Conservation (phyloP, 2,888 invertebrate species). For the Camponotus fellah region DNA sequence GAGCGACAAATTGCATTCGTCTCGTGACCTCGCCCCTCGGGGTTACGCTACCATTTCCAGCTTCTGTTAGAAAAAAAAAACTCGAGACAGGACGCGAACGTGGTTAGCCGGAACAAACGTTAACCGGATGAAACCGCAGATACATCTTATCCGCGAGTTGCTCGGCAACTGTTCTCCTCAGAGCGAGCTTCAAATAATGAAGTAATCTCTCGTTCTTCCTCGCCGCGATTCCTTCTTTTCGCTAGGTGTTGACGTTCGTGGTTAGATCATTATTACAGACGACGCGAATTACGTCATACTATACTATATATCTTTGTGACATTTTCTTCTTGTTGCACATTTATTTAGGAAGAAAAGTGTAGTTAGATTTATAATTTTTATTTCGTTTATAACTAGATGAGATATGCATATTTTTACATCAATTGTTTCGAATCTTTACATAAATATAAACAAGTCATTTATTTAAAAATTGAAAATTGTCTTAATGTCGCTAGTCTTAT, state of each 20-base stretch:
- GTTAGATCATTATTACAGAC: neutral
- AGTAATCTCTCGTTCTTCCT: conserved; percentile 32
- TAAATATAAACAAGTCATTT: neutral
- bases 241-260: neutral
- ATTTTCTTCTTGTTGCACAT: neutral
- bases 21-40: conserved; percentile 30
- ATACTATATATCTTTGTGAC: neutral
- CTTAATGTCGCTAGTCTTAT: no score
- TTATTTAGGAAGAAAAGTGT: neutral
- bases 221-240: neutral
- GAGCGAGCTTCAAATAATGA: conserved; percentile 55
- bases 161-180: conserved; percentile 18
- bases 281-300: neutral
- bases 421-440: neutral
- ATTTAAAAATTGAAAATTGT: no score
- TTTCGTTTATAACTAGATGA: neutral
- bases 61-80: conserved; percentile 21
- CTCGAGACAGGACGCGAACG: conserved; percentile 55
- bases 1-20: conserved; percentile 74
- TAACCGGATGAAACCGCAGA: conserved; percentile 60
- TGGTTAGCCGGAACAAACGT: conserved; percentile 72
- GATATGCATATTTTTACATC: neutral
- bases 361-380: neutral
- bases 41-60: conserved; percentile 22
- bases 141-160: conserved; percentile 59